Evolutionary conservation across 2,797 vertebrate species (phyloP).

Genomic region (Rhodeus uyekii): DNA sequence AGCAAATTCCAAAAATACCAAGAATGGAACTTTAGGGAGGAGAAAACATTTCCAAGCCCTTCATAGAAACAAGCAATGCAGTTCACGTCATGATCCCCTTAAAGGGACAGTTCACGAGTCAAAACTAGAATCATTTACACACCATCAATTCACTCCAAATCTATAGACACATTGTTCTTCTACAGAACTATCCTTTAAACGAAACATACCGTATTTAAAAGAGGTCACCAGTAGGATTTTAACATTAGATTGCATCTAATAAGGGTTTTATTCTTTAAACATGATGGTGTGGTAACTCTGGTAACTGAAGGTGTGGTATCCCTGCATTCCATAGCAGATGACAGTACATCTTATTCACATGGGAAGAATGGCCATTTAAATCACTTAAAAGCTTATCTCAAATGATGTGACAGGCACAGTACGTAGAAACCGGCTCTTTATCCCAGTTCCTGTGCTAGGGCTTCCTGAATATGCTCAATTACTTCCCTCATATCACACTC

Average conservation of each 20-base stretch:
- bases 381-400: conserved; percentile 34
- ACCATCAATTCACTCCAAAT: neutral
- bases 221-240: neutral
- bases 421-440: conserved; percentile 11
- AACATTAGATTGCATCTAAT: neutral
- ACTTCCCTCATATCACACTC: conserved; percentile 61
- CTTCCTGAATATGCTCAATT: conserved; percentile 63
- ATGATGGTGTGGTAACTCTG: too few relatives aligned
- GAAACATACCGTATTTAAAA: neutral
- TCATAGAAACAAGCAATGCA: conserved; percentile 40
- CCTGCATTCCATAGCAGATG: too few relatives aligned
- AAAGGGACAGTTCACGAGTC: conserved; percentile 8
- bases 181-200: neutral
- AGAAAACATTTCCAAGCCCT: conserved; percentile 64
- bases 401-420: neutral
- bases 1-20: conserved; percentile 84
- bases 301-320: too few relatives aligned
- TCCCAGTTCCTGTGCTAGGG: conserved; percentile 51
- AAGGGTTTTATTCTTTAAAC: too few relatives aligned
- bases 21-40: conserved; percentile 70
- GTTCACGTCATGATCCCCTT: neutral
- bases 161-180: too few relatives aligned
- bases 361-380: conserved; percentile 21
- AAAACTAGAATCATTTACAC: neutral
- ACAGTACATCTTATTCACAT: too few relatives aligned